Conservation (phyloP, 2,888 invertebrate species). For the Drosophila neotestacea region DNA sequence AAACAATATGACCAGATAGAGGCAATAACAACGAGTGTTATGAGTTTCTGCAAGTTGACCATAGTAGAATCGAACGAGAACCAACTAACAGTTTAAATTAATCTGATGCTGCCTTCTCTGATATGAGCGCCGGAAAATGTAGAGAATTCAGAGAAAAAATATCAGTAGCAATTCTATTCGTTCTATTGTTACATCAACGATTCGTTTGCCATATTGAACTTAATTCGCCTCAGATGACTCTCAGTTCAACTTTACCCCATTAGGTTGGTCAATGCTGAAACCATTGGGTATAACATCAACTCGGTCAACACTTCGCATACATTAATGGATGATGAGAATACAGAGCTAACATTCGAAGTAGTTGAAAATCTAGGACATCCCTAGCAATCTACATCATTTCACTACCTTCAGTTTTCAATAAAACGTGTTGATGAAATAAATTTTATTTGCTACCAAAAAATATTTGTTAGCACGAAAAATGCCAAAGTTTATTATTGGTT, state of each 20-base stretch:
- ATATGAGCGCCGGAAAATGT: slow-evolving; percentile 7
- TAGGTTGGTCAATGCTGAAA: background rate
- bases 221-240: slow-evolving; percentile 35
- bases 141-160: slow-evolving; percentile 19
- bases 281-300: slow-evolving; percentile 41
- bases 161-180: slow-evolving; percentile 24
- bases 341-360: background rate
- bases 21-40: slow-evolving; percentile 67
- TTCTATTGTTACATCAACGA: slow-evolving; percentile 6
- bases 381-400: too few relatives aligned
- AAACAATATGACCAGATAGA: slow-evolving; percentile 57
- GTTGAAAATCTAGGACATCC: too few relatives aligned
- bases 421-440: background rate
- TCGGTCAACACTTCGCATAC: slow-evolving; percentile 12
- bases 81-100: slow-evolving; percentile 42
- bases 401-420: background rate
- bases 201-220: slow-evolving; percentile 48
- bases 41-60: slow-evolving; percentile 53
- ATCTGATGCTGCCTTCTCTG: slow-evolving; percentile 19
- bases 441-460: background rate
- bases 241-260: slow-evolving; percentile 21
- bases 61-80: slow-evolving; percentile 12
- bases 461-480: background rate
- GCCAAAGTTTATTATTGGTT: background rate
- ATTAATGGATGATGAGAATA: background rate